phyloP scores from a whole-genome alignment of 1,140 invertebrate species.

The Dryas iulia region DNA sequence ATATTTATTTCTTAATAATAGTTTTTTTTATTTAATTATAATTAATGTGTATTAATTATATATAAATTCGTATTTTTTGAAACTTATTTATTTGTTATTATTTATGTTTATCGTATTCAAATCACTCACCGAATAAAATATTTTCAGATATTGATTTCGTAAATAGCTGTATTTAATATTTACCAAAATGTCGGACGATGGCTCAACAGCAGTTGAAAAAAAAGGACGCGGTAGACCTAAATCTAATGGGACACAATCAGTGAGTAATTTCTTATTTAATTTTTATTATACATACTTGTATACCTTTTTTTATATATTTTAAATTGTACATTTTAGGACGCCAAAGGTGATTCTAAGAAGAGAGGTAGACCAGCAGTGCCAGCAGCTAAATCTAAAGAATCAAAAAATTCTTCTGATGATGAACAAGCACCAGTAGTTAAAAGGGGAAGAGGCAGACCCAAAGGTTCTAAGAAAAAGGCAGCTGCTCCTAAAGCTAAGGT shows the following conservation, averaged over 20 bases:
- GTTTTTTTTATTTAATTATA: conserved; percentile 7
- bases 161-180: conserved; percentile 29
- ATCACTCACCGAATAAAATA: no score
- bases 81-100: neutral
- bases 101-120: no score
- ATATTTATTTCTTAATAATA: neutral
- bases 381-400: conserved; percentile 70
- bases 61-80: neutral
- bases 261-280: conserved; percentile 31
- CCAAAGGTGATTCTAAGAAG: conserved; percentile 74
- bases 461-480: conserved; percentile 78
- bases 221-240: conserved; percentile 79
- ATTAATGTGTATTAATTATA: neutral
- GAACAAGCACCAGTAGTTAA: conserved; percentile 77
- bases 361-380: conserved; percentile 65
- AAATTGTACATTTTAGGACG: conserved; percentile 48
- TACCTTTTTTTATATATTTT: neutral
- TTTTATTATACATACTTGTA: no score
- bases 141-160: conserved; percentile 35
- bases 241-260: conserved; percentile 76
- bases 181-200: conserved; percentile 78
- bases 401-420: conserved; percentile 78
- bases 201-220: conserved; percentile 77
- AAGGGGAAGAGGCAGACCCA: conserved; percentile 78
- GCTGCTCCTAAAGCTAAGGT: conserved; percentile 71